Evolutionary conservation across 2,888 invertebrate species (phyloP).

Genomic region (Punctoribates punctum): DNA sequence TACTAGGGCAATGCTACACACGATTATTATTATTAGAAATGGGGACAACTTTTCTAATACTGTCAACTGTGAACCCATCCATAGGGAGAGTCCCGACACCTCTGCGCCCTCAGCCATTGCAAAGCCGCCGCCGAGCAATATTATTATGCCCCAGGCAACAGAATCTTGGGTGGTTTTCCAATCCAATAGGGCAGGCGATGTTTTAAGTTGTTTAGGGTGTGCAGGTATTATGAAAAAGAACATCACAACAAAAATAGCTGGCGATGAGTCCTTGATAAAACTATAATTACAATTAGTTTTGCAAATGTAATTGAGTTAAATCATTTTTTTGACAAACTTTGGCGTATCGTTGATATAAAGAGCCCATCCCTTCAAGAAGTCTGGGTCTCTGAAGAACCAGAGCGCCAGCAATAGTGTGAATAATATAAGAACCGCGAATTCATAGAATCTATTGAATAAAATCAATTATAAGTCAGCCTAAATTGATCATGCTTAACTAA

Average conservation of each 20-base stretch:
- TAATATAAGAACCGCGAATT: conserved; percentile 46
- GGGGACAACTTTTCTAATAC: conserved; percentile 58
- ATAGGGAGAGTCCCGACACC: conserved; percentile 49
- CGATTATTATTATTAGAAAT: conserved; percentile 66
- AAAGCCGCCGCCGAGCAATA: conserved; percentile 66
- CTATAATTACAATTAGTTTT: too few relatives aligned
- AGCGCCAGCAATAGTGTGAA: conserved; percentile 74
- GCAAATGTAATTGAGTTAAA: too few relatives aligned
- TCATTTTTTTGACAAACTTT: not conserved
- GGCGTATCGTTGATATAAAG: conserved; percentile 48
- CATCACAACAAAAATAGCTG: conserved; percentile 73
- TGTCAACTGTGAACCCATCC: conserved; percentile 46
- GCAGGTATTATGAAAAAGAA: conserved; percentile 79
- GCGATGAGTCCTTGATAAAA: conserved; percentile 54
- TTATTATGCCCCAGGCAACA: conserved; percentile 83
- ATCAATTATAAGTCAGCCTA: not conserved
- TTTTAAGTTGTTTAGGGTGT: conserved; percentile 59
- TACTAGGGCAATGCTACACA: conserved; percentile 71
- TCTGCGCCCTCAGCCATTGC: conserved; percentile 54
- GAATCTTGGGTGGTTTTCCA: conserved; percentile 81
- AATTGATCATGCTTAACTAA: not conserved
- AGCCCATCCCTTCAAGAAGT: conserved; percentile 83
- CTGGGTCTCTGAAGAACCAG: conserved; percentile 85
- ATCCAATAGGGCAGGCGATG: conserved; percentile 66
- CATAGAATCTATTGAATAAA: conserved; percentile 46